Conservation (phyloP, 2,888 invertebrate genomes). For the Eristalis intricaria region DNA sequence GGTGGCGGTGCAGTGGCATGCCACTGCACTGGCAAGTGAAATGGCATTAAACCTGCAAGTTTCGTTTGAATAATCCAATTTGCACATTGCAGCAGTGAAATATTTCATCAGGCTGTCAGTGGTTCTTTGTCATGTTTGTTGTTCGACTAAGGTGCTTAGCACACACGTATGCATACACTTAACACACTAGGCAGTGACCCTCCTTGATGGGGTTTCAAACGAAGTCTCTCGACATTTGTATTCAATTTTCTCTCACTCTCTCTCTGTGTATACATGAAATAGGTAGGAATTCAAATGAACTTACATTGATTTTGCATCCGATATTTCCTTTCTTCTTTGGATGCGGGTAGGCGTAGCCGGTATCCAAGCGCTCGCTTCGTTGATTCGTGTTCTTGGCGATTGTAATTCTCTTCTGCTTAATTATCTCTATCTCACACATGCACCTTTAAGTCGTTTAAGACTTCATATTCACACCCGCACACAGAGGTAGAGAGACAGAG, state of each 20-base stretch:
- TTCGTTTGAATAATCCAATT: conserved; percentile 42
- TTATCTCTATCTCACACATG: conserved; percentile 9
- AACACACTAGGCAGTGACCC: conserved; percentile 41
- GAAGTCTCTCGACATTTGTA: not conserved
- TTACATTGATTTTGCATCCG: conserved; percentile 53
- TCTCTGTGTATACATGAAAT: not conserved
- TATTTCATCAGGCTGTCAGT: conserved; percentile 5
- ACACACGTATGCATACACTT: conserved; percentile 16
- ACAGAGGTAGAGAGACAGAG: not conserved
- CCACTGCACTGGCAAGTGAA: not conserved
- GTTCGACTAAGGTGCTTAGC: conserved; percentile 42
- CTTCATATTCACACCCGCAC: not conserved
- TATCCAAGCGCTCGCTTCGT: conserved; percentile 29
- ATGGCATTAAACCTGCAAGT: conserved; percentile 32
- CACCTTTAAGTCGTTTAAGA: not conserved
- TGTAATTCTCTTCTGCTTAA: not conserved
- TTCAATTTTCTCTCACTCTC: conserved; percentile 19
- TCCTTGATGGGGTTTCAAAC: conserved; percentile 39
- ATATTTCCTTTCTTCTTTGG: not conserved
- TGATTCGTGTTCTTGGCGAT: not conserved
- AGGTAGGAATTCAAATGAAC: conserved; percentile 29
- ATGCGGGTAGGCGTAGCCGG: not conserved
- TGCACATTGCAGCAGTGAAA: conserved; percentile 26
- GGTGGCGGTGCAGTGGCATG: too few relatives aligned
- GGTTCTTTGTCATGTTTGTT: conserved; percentile 5